Evolutionary conservation across 1,140 invertebrate species (phyloP).

Genomic region (Myzus persicae): DNA sequence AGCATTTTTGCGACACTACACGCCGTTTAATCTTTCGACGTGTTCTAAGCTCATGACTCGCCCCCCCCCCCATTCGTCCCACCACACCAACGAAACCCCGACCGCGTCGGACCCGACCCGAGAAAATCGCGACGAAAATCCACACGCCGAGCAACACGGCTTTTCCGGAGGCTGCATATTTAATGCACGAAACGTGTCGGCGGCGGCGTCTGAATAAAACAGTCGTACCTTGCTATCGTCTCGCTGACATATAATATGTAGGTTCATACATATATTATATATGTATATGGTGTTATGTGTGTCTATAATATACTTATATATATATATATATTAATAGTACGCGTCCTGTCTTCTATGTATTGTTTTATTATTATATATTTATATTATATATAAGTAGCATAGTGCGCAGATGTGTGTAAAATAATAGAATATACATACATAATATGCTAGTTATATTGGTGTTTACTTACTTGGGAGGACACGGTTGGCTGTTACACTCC

Average conservation of each 20-base stretch:
- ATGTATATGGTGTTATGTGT: background rate
- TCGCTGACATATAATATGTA: background rate
- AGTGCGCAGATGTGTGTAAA: too few relatives aligned
- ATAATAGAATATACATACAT: background rate
- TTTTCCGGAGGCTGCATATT: conserved; percentile 17
- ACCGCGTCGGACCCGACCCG: background rate
- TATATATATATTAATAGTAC: background rate
- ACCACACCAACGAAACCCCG: background rate
- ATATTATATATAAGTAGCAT: too few relatives aligned
- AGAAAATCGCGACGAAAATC: conserved; percentile 5
- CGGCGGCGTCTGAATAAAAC: background rate
- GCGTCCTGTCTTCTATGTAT: background rate
- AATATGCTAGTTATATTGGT: background rate
- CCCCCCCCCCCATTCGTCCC: background rate
- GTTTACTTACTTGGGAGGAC: conserved; percentile 82
- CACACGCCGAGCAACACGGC: background rate
- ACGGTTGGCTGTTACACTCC: conserved; percentile 84
- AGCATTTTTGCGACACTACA: conserved; percentile 19
- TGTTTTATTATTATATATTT: background rate
- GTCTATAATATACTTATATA: background rate
- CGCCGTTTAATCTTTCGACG: conserved; percentile 1
- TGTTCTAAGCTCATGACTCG: background rate
- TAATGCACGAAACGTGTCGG: conserved; percentile 17
- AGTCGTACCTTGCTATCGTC: background rate
- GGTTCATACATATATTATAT: background rate